phyloP scores from a whole-genome alignment of 2,797 vertebrate species.

The Tiaroga cobitis region DNA sequence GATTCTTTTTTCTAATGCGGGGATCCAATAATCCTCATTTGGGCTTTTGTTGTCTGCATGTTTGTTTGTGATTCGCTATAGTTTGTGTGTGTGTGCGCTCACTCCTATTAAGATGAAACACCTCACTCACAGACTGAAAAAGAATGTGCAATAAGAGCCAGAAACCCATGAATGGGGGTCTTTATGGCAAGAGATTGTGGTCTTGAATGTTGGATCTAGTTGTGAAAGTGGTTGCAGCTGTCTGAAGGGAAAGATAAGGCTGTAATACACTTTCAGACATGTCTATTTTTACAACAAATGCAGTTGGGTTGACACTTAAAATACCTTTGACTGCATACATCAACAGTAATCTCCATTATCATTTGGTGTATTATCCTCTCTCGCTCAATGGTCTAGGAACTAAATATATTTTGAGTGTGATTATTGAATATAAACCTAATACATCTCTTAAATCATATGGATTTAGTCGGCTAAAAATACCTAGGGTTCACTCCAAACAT shows the following conservation, averaged over 20 bases:
- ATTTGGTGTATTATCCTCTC: not conserved
- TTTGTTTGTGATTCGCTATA: conserved; percentile 15
- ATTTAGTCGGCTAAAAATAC: not conserved
- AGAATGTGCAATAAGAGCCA: conserved; percentile 44
- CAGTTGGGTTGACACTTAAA: conserved; percentile 14
- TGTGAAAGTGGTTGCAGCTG: conserved; percentile 56
- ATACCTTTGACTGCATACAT: conserved; percentile 7
- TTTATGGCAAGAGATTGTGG: conserved; percentile 51
- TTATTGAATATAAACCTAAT: not conserved
- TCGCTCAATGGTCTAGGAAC: not conserved
- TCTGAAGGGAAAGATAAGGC: conserved; percentile 35
- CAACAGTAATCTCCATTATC: not conserved
- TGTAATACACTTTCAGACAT: conserved; percentile 30
- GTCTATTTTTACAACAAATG: conserved; percentile 16
- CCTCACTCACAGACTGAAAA: conserved; percentile 47
- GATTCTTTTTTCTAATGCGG: not conserved
- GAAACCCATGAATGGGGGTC: conserved; percentile 48
- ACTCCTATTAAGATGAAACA: conserved; percentile 39
- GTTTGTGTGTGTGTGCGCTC: conserved; percentile 15
- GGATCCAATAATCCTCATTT: not conserved
- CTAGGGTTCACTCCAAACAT: conserved; percentile 1
- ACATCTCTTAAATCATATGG: not conserved
- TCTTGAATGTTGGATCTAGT: conserved; percentile 49
- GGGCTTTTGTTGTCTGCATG: not conserved
- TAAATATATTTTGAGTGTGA: not conserved